These are phyloP conservation scores for Lepus timidus DNA, from an alignment of 2,113 vertebrate species.

Conservation along the genomic window DNA sequence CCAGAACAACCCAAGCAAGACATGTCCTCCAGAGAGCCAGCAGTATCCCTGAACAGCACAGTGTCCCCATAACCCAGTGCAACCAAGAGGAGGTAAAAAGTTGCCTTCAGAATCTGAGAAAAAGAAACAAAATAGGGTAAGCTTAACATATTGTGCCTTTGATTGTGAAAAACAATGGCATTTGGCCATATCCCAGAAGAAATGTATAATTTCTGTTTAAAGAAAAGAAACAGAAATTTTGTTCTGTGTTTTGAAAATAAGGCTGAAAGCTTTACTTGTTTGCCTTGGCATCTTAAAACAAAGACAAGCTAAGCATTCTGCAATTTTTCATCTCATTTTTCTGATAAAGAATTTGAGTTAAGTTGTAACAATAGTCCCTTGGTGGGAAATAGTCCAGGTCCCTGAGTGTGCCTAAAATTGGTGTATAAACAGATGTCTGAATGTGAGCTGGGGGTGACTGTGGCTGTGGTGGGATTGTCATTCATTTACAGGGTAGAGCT, in stretches of 20 bases:
- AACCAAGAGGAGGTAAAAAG: background rate
- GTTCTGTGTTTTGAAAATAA: constrained; percentile 31
- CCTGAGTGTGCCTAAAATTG: background rate
- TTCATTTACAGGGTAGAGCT: background rate
- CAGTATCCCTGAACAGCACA: background rate
- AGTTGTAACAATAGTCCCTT: background rate
- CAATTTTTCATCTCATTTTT: background rate
- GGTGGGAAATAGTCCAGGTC: background rate
- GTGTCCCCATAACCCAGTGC: background rate
- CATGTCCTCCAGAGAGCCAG: background rate
- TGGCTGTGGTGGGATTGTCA: background rate
- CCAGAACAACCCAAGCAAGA: background rate
- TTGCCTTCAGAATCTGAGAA: background rate
- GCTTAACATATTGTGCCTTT: background rate
- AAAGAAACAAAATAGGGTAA: background rate
- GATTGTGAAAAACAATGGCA: constrained; percentile 11
- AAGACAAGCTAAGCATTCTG: background rate
- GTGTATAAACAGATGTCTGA: background rate
- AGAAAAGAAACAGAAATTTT: constrained; percentile 25
- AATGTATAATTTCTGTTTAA: background rate
- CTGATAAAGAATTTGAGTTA: background rate
- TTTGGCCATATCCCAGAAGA: constrained; percentile 19
- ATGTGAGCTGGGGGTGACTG: background rate
- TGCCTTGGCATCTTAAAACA: constrained; percentile 24
- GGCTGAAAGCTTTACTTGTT: constrained; percentile 37